A percentile compares a stretch with the other conserved stretches of the same genome.
These are phyloP conservation scores for Kradibia gibbosae DNA, from an alignment of 1,140 invertebrate species.

Conservation along the genomic window DNA sequence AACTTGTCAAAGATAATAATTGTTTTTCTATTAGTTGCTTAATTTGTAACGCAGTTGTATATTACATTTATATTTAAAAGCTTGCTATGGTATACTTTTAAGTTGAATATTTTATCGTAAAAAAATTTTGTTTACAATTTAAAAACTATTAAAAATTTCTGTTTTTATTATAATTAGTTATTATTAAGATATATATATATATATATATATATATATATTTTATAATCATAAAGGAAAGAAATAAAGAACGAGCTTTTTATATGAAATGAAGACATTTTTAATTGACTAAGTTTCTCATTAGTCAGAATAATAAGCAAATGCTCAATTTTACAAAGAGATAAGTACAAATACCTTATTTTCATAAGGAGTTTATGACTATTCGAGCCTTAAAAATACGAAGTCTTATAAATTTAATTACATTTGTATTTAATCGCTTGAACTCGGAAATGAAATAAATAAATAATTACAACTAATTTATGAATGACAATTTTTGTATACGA, in stretches of 20 bases:
- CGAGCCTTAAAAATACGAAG: constrained; percentile 43
- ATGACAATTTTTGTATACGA: constrained; percentile 27
- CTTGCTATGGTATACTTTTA: no score
- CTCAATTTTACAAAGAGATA: constrained; percentile 40
- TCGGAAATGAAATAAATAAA: constrained; percentile 46
- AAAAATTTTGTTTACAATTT: no score
- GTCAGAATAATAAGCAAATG: constrained; percentile 11
- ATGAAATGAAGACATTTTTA: constrained; percentile 38
- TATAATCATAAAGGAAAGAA: background rate
- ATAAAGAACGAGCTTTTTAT: constrained; percentile 37
- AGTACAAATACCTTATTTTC: constrained; percentile 47
- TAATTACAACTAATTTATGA: constrained; percentile 47
- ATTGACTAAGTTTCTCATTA: constrained; percentile 44
- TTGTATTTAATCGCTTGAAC: constrained; percentile 32
- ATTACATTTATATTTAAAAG: no score
- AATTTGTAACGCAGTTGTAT: background rate
- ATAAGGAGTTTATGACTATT: constrained; percentile 49
- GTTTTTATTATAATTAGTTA: no score
- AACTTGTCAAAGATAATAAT: background rate
- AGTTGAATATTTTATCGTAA: no score
- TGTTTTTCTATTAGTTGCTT: background rate
- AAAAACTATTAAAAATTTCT: no score
- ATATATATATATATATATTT: no score
- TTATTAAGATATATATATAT: no score
- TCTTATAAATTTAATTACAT: constrained; percentile 46